Conservation (phyloP, 2,888 invertebrate species). For the Machimus rusticus region DNA sequence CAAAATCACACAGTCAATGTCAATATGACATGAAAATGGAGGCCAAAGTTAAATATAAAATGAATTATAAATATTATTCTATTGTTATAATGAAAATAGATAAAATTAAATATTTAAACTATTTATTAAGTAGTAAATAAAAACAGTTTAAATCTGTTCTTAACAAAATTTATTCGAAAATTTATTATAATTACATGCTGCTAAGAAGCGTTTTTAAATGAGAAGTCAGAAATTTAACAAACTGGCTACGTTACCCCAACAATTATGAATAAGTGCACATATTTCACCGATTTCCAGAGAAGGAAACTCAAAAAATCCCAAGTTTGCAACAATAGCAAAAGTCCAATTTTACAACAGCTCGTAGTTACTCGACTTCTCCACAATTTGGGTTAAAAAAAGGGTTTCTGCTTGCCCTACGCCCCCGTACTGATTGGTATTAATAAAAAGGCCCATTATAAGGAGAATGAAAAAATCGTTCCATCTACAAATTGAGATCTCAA, state of each 20-base stretch:
- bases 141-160: too few species aligned
- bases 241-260: neutral
- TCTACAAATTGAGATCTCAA: constrained; percentile 21
- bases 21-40: too few species aligned
- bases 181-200: too few species aligned
- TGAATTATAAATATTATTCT: too few species aligned
- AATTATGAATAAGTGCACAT: neutral
- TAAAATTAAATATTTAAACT: too few species aligned
- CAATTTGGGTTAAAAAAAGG: neutral
- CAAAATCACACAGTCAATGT: too few species aligned
- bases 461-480: constrained; percentile 6
- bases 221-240: neutral
- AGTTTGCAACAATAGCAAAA: neutral
- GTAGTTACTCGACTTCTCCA: neutral
- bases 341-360: neutral
- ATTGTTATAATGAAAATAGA: too few species aligned
- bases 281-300: neutral
- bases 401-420: neutral
- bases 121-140: too few species aligned
- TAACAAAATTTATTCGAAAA: too few species aligned
- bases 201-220: neutral
- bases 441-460: constrained; percentile 23
- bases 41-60: too few species aligned
- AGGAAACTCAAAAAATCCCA: neutral
- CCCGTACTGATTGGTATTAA: neutral